Evolutionary conservation across 1,140 invertebrate genomes (phyloP), one percentile per base, ranked within the genome.

Genomic region (Anastrepha ludens): DNA sequence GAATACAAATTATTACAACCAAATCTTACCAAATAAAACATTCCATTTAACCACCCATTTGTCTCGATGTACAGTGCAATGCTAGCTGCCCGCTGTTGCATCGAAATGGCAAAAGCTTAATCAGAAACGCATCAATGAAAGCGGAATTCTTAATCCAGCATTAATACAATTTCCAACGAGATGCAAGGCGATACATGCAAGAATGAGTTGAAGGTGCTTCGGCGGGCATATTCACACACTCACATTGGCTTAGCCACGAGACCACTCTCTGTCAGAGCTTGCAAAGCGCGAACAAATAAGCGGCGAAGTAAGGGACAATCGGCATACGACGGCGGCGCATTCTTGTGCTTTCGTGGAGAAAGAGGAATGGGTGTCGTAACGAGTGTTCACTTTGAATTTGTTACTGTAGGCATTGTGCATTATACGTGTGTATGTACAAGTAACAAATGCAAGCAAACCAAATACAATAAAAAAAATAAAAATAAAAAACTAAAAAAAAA

Each of bases 141-240:
- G 20, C 85, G 90, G 89, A 90, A 90, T 90, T 91, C 90, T 90
- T 91, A 91, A 91, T 91, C 91, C 91, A 90, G 91, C 90, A 91
- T 91, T 91, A 91, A 91, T 91, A 90, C 91, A 91, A 91, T 91
- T 81, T 81, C 20, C 74, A 81, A 81, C 17, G 47, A 58, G 17
- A 81, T 58, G 50, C 70, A n/a, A 39, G 17, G 0, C 4, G 15
- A 47, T 50, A 78, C 70, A 50, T 50, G 41, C 47, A 78, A 6
- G 20, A 41, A 44, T 15, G 70, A 7, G 70, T 5, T 47, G 70
- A n/a, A 47, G 70, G 70, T 74, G 70, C 20, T 41, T 74, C 70
- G 17, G 47, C 17, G 47, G 47, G 70, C 9, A 3, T 62, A 17
- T 62, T 15, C 17, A 47, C 44, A 74, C 67, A 74, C 29, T 29